Evolutionary conservation across 2,113 vertebrate genomes (phyloP).

Genomic region (Pionites leucogaster): DNA sequence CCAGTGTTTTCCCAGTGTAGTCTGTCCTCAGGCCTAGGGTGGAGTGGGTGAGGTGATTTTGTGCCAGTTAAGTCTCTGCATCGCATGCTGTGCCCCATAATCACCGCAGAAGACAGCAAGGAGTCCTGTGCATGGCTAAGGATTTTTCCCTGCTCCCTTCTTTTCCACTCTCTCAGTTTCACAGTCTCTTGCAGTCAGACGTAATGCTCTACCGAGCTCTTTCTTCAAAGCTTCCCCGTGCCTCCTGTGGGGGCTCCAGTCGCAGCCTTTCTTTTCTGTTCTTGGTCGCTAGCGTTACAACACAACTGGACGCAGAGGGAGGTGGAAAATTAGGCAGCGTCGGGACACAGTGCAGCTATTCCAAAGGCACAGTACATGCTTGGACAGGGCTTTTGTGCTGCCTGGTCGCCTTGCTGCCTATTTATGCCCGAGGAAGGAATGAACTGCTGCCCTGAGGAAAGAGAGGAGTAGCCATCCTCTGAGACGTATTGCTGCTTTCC

Average conservation of each 20-base stretch:
- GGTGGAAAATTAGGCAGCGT: neutral
- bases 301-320: neutral
- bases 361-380: neutral
- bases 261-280: neutral
- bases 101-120: neutral
- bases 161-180: neutral
- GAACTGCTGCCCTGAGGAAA: neutral
- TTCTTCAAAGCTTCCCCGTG: neutral
- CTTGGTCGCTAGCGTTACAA: neutral
- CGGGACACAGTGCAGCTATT: neutral
- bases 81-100: fast-evolving
- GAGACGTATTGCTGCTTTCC: neutral
- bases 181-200: neutral
- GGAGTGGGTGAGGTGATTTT: neutral
- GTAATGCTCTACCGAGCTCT: neutral
- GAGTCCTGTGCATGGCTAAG: neutral
- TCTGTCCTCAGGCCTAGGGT: neutral
- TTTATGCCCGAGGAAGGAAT: neutral
- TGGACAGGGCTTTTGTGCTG: neutral
- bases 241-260: neutral
- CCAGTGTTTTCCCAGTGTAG: neutral
- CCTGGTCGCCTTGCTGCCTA: neutral
- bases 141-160: neutral
- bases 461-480: neutral
- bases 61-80: neutral